These are phyloP conservation scores for Limnephilus rhombicus DNA, from an alignment of 2,888 invertebrate species.

Conservation along the genomic window DNA sequence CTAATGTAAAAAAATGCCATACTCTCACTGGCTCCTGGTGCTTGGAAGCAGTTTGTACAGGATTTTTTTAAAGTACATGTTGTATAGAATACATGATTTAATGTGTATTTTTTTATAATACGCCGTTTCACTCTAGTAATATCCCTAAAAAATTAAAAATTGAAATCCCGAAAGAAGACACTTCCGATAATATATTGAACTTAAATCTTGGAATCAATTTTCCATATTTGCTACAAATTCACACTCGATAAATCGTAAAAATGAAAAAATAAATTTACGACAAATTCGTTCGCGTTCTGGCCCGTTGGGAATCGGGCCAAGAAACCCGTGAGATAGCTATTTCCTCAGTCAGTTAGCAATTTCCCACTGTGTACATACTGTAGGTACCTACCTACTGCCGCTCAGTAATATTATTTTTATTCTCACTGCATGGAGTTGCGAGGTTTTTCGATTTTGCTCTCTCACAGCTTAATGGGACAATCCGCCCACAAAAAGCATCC, in stretches of 20 bases:
- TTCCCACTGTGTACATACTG: neutral
- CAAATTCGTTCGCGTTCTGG: neutral
- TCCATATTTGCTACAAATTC: neutral
- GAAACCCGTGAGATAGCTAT: neutral
- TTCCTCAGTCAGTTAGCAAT: neutral
- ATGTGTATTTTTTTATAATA: too few relatives aligned
- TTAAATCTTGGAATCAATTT: neutral
- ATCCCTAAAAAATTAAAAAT: neutral
- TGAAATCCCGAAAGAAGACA: neutral
- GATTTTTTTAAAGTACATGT: too few relatives aligned
- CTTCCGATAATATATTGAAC: neutral
- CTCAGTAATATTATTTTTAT: neutral
- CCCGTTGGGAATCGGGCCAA: neutral
- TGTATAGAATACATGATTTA: too few relatives aligned
- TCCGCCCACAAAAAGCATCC: constrained; percentile 27
- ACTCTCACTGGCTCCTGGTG: too few relatives aligned
- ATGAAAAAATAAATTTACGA: neutral
- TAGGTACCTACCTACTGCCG: neutral
- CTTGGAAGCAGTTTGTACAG: too few relatives aligned
- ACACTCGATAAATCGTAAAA: neutral
- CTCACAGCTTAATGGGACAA: constrained; percentile 6
- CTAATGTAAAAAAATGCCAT: too few relatives aligned
- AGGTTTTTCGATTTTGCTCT: constrained; percentile 24
- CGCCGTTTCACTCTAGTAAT: too few relatives aligned
- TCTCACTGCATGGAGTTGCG: neutral